Evolutionary conservation across 2,113 vertebrate species (phyloP).

Genomic region (Pimephales promelas): DNA sequence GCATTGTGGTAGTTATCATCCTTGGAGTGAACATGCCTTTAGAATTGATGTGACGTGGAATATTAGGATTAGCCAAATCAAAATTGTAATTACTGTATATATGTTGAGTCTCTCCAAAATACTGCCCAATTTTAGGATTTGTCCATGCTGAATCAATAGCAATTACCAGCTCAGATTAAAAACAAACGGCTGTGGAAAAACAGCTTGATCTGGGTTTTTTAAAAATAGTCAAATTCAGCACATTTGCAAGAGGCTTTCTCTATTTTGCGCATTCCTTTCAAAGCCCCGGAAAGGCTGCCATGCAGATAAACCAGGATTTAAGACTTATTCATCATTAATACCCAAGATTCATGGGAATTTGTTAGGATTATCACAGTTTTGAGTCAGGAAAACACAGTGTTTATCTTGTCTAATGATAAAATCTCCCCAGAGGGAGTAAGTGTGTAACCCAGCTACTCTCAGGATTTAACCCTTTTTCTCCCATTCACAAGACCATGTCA

Average conservation of each 20-base stretch:
- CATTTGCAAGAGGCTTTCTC: neutral
- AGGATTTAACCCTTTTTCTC: constrained; percentile 64
- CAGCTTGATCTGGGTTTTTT: neutral
- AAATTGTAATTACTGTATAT: neutral
- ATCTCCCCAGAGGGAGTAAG: constrained; percentile 61
- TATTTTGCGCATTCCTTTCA: constrained; percentile 12
- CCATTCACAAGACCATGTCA: constrained; percentile 12
- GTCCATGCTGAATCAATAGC: neutral
- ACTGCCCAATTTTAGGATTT: neutral
- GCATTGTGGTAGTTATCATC: neutral
- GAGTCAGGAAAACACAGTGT: constrained; percentile 55
- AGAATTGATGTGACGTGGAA: neutral
- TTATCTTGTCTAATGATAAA: constrained; percentile 67
- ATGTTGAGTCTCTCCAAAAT: neutral
- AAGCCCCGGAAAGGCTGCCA: constrained; percentile 2
- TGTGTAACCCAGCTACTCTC: constrained; percentile 56
- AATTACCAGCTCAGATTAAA: constrained; percentile 30
- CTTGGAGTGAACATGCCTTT: neutral
- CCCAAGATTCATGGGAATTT: constrained; percentile 66
- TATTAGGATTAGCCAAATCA: neutral
- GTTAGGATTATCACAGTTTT: constrained; percentile 66
- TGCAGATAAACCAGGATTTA: constrained; percentile 55
- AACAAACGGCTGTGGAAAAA: constrained; percentile 3
- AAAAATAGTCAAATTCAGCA: constrained; percentile 19
- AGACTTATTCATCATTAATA: constrained; percentile 59